Conservation (phyloP, 2,797 vertebrate genomes). For the Epinephelus awoara region DNA sequence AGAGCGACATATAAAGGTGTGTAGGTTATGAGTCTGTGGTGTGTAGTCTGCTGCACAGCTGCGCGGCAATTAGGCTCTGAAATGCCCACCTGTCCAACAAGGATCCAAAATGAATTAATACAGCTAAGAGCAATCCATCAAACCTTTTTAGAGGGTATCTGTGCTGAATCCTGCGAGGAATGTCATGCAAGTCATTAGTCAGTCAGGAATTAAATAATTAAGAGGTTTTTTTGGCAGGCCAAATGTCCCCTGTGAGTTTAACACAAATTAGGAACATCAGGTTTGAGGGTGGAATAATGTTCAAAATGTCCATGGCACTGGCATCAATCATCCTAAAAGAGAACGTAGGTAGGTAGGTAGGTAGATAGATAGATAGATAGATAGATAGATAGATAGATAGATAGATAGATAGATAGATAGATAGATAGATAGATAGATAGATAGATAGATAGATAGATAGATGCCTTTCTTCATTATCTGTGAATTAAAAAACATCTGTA, state of each 20-base stretch:
- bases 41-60: slow-evolving; percentile 25
- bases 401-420: slow-evolving; percentile 8
- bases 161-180: slow-evolving; percentile 17
- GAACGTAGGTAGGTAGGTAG: neutral
- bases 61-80: slow-evolving; percentile 22
- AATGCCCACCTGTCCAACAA: slow-evolving; percentile 20
- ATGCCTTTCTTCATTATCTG: neutral
- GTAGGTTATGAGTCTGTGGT: slow-evolving; percentile 7
- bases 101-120: slow-evolving; percentile 38
- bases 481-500: slow-evolving; percentile 21
- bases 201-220: slow-evolving; percentile 61
- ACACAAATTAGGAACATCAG: slow-evolving; percentile 48
- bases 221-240: slow-evolving; percentile 38
- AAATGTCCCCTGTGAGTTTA: slow-evolving; percentile 46
- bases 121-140: slow-evolving; percentile 29
- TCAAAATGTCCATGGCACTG: slow-evolving; percentile 18
- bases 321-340: slow-evolving; percentile 21
- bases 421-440: slow-evolving; percentile 19
- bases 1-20: neutral
- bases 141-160: slow-evolving; percentile 27
- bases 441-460: slow-evolving; percentile 9
- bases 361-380: slow-evolving; percentile 21
- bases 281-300: slow-evolving; percentile 43
- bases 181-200: slow-evolving; percentile 50
- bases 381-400: slow-evolving; percentile 21